Evolutionary conservation across 2,888 invertebrate species (phyloP), one percentile per base, ranked within the genome.

Genomic region (Eudasyphora cyanicolor): DNA sequence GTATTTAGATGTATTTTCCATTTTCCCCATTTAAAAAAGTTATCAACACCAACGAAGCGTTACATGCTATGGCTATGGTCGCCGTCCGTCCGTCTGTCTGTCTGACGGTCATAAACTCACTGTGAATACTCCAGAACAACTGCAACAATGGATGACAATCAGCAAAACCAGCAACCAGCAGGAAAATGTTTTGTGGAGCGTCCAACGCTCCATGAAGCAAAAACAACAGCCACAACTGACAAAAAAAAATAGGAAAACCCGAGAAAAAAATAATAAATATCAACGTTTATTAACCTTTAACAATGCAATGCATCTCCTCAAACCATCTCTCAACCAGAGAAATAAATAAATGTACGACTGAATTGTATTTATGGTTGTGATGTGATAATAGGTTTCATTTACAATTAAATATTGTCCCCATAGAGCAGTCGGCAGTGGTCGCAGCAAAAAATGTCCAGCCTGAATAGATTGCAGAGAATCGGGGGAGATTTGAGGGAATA

Each of bases 221-320:
- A 38, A 42, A 70, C 42, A 67, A 12, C 42, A 64, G 24, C 49
- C 54, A 29, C 19, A n/a, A n/a, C n/a, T n/a, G n/a, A n/a, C n/a
- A n/a, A n/a, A n/a, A n/a, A n/a, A 69, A 32, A 21, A 35, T 14
- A 60, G 0, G 24, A n/a, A n/a, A n/a, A n/a, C n/a, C n/a, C n/a
- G n/a, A n/a, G n/a, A n/a, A 42, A 29, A 73, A 35, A 73, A 73
- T 74, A 71, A 81, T 73, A 81, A 84, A 71, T 81, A 78, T 84
- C 69, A 84, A 79, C 84, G 84, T 84, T 81, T 84, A 84, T 84
- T 84, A 84, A 84, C 84, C 84, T 84, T 81, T 81, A 79, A 78
- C 76, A 74, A 79, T 78, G 67, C 76, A 78, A 60, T 78, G 49
- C 42, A 75, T 51, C 78, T 71, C 17, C 42, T 60, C 57, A 73